Evolutionary conservation across 2,888 invertebrate genomes (phyloP).

Genomic region (Drosophila longiperda): DNA sequence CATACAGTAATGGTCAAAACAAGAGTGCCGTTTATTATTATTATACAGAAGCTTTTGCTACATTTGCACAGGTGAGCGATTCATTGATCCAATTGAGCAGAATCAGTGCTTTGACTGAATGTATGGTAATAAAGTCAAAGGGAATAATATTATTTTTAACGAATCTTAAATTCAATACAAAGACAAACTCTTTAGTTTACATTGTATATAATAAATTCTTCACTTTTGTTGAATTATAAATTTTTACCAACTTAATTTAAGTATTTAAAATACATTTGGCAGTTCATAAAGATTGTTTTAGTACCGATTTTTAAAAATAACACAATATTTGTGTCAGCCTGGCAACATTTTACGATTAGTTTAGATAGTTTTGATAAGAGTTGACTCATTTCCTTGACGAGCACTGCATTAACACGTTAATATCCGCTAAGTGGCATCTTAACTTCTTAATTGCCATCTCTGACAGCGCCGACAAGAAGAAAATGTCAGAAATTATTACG

Average conservation of each 20-base stretch:
- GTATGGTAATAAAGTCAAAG: neutral
- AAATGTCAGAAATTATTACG: constrained; percentile 4
- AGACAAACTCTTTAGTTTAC: neutral
- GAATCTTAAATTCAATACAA: neutral
- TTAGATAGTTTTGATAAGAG: neutral
- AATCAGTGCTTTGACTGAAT: neutral
- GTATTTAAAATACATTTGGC: neutral
- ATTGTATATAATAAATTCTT: constrained; percentile 1
- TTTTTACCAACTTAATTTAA: neutral
- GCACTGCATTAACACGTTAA: constrained; percentile 15
- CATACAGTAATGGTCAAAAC: neutral
- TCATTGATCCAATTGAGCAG: neutral
- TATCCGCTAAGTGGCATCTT: constrained; percentile 15
- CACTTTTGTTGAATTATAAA: neutral
- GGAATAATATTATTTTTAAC: neutral
- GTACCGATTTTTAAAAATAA: neutral
- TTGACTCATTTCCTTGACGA: constrained; percentile 10
- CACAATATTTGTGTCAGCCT: neutral
- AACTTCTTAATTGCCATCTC: constrained; percentile 9
- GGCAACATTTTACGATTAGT: neutral
- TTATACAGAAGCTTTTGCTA: neutral
- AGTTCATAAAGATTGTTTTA: neutral
- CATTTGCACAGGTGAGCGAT: neutral
- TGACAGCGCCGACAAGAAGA: neutral
- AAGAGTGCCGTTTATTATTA: neutral